Conservation (phyloP, 2,113 vertebrate species). For the Cariama cristata region DNA sequence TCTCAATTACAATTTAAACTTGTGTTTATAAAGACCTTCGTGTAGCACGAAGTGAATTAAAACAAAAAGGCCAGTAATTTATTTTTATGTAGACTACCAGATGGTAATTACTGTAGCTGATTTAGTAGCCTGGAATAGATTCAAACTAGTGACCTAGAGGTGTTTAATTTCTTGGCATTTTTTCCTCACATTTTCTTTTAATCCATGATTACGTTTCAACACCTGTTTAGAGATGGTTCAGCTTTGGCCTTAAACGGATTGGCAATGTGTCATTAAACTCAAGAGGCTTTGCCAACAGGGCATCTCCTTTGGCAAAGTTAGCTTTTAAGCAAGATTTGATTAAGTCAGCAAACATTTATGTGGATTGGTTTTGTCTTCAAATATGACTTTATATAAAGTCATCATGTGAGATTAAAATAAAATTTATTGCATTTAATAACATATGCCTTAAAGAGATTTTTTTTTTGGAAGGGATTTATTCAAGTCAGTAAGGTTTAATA, state of each 20-base stretch:
- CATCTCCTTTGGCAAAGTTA: conserved; percentile 43
- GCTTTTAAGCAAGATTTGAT: conserved; percentile 21
- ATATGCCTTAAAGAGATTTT: not conserved
- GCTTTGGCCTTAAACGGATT: conserved; percentile 36
- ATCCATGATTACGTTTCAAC: conserved; percentile 58
- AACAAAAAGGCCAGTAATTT: conserved; percentile 44
- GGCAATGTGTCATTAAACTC: conserved; percentile 48
- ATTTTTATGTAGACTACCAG: conserved; percentile 57
- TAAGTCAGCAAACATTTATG: not conserved
- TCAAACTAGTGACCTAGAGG: conserved; percentile 65
- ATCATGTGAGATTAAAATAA: not conserved
- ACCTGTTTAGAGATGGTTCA: conserved; percentile 63
- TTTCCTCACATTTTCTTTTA: conserved; percentile 62
- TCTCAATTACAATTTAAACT: conserved; percentile 21
- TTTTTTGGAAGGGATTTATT: not conserved
- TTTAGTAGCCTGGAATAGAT: conserved; percentile 63
- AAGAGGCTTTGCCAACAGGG: conserved; percentile 48
- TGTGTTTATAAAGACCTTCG: conserved; percentile 27
- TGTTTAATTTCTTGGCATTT: conserved; percentile 66
- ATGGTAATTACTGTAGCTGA: conserved; percentile 64
- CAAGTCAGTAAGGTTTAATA: not conserved
- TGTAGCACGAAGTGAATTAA: not conserved
- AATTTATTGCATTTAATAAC: not conserved
- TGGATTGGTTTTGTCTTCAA: not conserved
- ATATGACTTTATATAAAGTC: not conserved